Conservation (phyloP, 2,888 invertebrate species). For the Fragum whitleyi region DNA sequence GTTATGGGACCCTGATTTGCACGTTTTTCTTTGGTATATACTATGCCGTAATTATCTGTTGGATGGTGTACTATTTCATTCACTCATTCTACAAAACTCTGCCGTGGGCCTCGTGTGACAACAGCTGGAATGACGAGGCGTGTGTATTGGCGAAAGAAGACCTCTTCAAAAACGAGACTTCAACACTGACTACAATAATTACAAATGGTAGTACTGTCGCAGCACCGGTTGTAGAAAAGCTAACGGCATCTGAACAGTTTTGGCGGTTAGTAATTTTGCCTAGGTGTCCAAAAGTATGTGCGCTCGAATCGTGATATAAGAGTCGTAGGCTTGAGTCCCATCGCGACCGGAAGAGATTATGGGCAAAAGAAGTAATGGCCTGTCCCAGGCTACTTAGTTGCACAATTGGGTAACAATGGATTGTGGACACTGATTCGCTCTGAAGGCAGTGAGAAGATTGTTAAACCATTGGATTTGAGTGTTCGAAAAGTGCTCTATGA, state of each 20-base stretch:
- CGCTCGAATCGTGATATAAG: no score
- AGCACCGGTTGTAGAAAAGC: not conserved
- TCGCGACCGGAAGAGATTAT: no score
- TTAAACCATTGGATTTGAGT: no score
- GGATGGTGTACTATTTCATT: conserved; percentile 84
- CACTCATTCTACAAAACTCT: conserved; percentile 78
- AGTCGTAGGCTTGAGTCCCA: no score
- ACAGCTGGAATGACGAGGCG: conserved; percentile 59
- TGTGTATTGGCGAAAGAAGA: conserved; percentile 25
- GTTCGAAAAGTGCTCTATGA: no score
- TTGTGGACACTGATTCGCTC: no score
- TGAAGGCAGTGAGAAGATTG: no score
- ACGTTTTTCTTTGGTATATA: conserved; percentile 83
- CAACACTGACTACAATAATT: not conserved
- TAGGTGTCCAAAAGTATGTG: no score
- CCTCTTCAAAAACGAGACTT: conserved; percentile 15
- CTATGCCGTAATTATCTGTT: conserved; percentile 86
- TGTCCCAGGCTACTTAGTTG: no score
- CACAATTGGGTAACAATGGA: no score
- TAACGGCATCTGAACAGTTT: conserved; percentile 15
- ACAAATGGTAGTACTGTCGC: not conserved
- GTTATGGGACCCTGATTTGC: conserved; percentile 50
- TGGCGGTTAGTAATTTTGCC: conserved; percentile 5
- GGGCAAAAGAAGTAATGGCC: no score
- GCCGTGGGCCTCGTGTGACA: conserved; percentile 63